phyloP scores from a whole-genome alignment of 2,797 vertebrate species.

The Hemitrygon akajei region DNA sequence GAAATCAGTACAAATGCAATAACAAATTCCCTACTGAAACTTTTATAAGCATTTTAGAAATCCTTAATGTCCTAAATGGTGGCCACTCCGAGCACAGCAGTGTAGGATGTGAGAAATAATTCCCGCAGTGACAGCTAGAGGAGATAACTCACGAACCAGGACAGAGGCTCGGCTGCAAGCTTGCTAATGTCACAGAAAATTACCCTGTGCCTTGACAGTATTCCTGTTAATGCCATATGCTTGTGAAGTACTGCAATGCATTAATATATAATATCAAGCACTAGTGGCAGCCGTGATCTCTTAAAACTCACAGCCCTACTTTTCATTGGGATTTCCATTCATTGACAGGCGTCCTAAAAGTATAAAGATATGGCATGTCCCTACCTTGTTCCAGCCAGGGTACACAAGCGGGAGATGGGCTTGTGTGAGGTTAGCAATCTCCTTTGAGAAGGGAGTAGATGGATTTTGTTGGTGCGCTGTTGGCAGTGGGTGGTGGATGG shows the following conservation, averaged over 20 bases:
- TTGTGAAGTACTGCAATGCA: background rate
- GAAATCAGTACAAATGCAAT: background rate
- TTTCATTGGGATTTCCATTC: background rate
- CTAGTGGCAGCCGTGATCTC: background rate
- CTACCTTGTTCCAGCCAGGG: background rate
- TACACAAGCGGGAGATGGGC: background rate
- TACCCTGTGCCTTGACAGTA: background rate
- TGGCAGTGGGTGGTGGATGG: background rate
- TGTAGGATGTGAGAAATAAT: constrained; percentile 4
- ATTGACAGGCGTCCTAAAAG: background rate
- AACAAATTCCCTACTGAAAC: background rate
- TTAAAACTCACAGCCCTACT: background rate
- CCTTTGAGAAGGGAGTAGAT: background rate
- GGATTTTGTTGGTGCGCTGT: background rate
- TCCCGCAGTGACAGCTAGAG: background rate
- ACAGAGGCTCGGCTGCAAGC: background rate
- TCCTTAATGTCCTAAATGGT: background rate
- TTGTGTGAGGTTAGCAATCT: background rate
- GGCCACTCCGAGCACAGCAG: background rate
- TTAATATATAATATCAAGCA: background rate
- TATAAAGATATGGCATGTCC: background rate
- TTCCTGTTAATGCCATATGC: background rate
- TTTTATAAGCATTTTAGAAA: background rate
- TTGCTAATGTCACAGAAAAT: background rate
- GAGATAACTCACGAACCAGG: background rate